phyloP scores from a whole-genome alignment of 1,140 invertebrate species.

The Mizuhopecten yessoensis region DNA sequence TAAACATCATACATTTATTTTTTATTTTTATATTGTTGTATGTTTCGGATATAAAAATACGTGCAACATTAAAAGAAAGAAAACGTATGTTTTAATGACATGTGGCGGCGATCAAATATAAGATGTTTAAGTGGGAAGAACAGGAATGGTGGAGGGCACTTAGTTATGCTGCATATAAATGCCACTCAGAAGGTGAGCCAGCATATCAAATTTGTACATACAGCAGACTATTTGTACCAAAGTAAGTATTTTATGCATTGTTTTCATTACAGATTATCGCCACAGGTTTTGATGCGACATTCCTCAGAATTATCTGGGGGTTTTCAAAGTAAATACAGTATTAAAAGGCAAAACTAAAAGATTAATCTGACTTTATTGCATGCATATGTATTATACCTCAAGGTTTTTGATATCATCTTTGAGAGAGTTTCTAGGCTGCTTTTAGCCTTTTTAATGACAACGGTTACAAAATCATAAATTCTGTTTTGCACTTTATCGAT shows the following conservation, averaged over 20 bases:
- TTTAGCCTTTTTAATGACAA: slow-evolving; percentile 6
- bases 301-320: slow-evolving; percentile 4
- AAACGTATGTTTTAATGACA: background rate
- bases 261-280: slow-evolving; percentile 10
- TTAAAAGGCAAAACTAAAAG: slow-evolving; percentile 5
- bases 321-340: slow-evolving; percentile 18
- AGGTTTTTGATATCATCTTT: slow-evolving; percentile 11
- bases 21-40: background rate
- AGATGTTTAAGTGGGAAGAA: background rate
- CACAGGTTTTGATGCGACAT: background rate
- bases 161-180: background rate
- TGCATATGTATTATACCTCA: slow-evolving; percentile 15
- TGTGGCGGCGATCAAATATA: background rate
- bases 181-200: background rate
- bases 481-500: slow-evolving; percentile 27
- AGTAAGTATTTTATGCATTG: background rate
- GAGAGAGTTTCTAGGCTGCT: background rate
- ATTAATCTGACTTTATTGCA: background rate
- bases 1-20: no score
- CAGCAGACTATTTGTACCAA: background rate
- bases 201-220: background rate
- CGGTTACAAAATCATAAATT: slow-evolving; percentile 34
- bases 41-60: background rate
- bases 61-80: background rate
- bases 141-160: background rate